Conservation (phyloP, 1,140 invertebrate genomes). For the Hestina assimilis region DNA sequence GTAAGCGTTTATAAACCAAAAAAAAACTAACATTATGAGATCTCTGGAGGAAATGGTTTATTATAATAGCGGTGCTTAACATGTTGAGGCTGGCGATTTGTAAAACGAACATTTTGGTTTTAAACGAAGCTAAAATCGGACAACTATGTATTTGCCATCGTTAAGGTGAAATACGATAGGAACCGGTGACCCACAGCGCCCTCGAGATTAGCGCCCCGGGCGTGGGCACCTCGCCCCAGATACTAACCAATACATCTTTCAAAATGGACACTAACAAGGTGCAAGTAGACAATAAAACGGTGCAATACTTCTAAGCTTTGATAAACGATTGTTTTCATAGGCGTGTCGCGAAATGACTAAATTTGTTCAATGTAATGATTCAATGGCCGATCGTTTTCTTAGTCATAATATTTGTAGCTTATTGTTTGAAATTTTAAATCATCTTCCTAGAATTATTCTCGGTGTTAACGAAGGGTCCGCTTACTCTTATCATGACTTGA, state of each 20-base stretch:
- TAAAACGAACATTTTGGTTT: slow-evolving; percentile 8
- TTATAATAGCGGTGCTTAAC: neutral
- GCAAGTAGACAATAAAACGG: slow-evolving; percentile 39
- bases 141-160: slow-evolving; percentile 20
- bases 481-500: too few species aligned
- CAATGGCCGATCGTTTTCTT: neutral
- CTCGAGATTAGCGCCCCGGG: slow-evolving; percentile 33
- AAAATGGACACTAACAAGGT: slow-evolving; percentile 48
- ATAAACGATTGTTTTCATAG: slow-evolving; percentile 31
- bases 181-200: slow-evolving; percentile 33
- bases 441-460: too few species aligned
- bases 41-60: too few species aligned
- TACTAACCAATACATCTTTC: slow-evolving; percentile 39
- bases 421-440: too few species aligned
- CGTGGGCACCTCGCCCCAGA: slow-evolving; percentile 33
- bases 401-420: slow-evolving; percentile 3
- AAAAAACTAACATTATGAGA: too few species aligned
- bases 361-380: slow-evolving; percentile 13
- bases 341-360: slow-evolving; percentile 18
- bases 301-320: slow-evolving; percentile 36
- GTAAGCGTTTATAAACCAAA: too few species aligned
- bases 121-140: slow-evolving; percentile 14
- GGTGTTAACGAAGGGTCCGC: too few species aligned
- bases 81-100: neutral
- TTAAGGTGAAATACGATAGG: slow-evolving; percentile 30